Evolutionary conservation across 1,140 invertebrate species (phyloP), one percentile per base, ranked within the genome.

Genomic region (Polyergus mexicanus): DNA sequence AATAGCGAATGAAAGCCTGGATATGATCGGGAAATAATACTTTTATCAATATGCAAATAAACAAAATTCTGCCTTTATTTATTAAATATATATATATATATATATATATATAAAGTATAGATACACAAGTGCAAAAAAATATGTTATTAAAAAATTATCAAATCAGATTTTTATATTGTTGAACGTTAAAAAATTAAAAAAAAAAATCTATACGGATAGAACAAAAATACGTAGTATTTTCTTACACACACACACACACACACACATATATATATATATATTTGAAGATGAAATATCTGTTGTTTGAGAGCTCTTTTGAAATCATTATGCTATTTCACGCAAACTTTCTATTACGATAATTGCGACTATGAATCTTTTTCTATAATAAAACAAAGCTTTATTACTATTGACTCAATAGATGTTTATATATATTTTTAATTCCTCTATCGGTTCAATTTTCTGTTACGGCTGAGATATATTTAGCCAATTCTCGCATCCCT

Each of bases 321-420:
- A 28, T 6, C 10, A 28, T 44, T 54, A 22, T 41, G 2, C 16
- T 71, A 8, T 16, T 19, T 72, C 66, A 81, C 13, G 38, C 38
- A 16, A 71, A 38, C 7, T 7, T 25, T 72, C 5, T 10, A 35
- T 58, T 25, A 2, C 11, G 35, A 51, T 35, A 13, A 81, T 60
- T 81, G 54, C 38, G 25, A 71, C 10, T 71, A 60, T 13, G 6
- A 32, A 16, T 13, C 25, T 71, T 10, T 13, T 58, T 10, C 19
- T 58, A 22, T 47, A 60, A 58, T 58, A 56, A 41, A 44, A 8
- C 44, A 32, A 3, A 80, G 35, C 16, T 72, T 58, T 58, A 81
- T 71, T 58, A 44, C 51, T 81, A 60, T 72, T 81, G 78, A 81
- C 66, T 81, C 71, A 81, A 81, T 32, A 32, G 32, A 32, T 3